Evolutionary conservation across 2,113 vertebrate genomes (phyloP), one percentile per base, ranked within the genome.

Genomic region (Chitala chitala): DNA sequence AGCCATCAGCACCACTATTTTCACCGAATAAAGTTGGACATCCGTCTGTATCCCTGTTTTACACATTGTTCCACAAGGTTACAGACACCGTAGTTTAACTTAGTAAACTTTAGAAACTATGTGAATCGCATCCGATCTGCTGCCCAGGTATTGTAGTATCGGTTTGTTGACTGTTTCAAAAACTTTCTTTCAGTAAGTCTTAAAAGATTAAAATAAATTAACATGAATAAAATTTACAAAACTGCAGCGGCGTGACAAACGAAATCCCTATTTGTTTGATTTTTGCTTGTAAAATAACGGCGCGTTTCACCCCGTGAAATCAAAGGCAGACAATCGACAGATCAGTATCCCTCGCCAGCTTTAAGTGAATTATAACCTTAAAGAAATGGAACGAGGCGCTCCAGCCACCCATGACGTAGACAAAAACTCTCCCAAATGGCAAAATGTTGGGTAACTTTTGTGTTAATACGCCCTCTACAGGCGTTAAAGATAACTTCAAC

Each of bases 1-100:
- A 38, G 85, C 29, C 58, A 83, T 71, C 81, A 86, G 65, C 9
- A 89, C 54, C 48, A 75, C 31, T n/a, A 10, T 73, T 78, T 55
- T 58, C 24, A 74, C 26, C 44, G 68, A 33, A 38, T 61, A 0
- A 40, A 51, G 36, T 77, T 83, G 82, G 22, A 83, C 75, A 76
- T 4, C 66, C 22, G 13, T 7, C 5, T 75, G 76, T 78, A 82
- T 84, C 83, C 73, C 78, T 54, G 71, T 54, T 72, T 56, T 61
- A 53, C 26, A 36, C 82, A 85, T 82, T 63, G 59, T 73, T 78
- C 72, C 76, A 44, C 74, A 42, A 58, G 77, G 26, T 72, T n/a
- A 44, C 53, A n/a, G 33, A 54, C 46, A 51, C 61, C 61, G 56
- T 72, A 55, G 10, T 17, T 20, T 72, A 75, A 74, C 42, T 66